These are phyloP conservation scores for Physeter macrocephalus DNA, from an alignment of 2,113 vertebrate genomes.

Conservation along the genomic window DNA sequence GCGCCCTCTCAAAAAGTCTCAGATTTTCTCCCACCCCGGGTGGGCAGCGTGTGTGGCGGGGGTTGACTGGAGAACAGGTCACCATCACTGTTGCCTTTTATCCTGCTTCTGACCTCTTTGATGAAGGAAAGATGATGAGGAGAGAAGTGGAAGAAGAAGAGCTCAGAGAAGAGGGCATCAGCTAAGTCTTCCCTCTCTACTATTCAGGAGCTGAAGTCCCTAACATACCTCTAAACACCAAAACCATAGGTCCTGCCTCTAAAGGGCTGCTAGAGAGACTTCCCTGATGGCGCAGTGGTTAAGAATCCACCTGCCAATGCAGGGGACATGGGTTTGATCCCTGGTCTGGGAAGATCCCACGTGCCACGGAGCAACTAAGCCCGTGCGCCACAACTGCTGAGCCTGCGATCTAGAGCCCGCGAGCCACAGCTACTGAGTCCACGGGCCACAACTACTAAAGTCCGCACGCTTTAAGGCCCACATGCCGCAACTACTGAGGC, in stretches of 20 bases:
- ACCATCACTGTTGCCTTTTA: background rate
- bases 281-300: too few relatives aligned
- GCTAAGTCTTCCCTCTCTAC: background rate
- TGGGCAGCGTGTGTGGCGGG: background rate
- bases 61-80: too few relatives aligned
- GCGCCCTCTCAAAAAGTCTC: background rate
- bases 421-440: too few relatives aligned
- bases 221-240: background rate
- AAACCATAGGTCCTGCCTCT: background rate
- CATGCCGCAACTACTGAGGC: too few relatives aligned
- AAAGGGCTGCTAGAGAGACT: background rate
- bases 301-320: too few relatives aligned
- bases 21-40: background rate
- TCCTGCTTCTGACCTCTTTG: background rate
- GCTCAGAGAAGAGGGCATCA: background rate
- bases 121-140: background rate
- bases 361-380: too few relatives aligned
- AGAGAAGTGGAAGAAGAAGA: background rate
- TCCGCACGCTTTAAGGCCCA: too few relatives aligned
- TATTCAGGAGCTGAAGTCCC: background rate
- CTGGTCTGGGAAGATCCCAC: too few relatives aligned
- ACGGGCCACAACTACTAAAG: too few relatives aligned
- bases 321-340: too few relatives aligned
- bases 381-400: too few relatives aligned
- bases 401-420: too few relatives aligned